Conservation (phyloP, 1,140 invertebrate genomes). For the Ladona fulva region DNA sequence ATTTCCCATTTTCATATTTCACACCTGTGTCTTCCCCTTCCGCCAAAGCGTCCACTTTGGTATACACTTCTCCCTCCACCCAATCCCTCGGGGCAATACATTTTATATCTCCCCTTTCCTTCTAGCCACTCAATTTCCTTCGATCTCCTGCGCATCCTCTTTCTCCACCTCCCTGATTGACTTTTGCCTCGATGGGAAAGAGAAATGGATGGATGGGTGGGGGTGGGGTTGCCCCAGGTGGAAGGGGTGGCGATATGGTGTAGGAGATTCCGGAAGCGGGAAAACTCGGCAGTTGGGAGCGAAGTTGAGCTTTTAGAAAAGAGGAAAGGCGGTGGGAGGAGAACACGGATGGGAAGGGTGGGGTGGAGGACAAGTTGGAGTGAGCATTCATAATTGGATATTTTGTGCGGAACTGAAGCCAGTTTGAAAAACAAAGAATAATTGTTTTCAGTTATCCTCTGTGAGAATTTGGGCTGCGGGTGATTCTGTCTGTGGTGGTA, state of each 20-base stretch:
- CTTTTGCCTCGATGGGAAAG: neutral
- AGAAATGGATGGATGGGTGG: neutral
- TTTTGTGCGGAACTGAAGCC: neutral
- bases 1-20: neutral
- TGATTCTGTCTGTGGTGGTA: too few species aligned
- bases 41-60: neutral
- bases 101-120: neutral
- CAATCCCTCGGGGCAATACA: neutral
- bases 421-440: neutral
- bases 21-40: neutral
- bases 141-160: neutral
- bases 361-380: neutral
- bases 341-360: neutral
- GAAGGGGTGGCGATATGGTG: neutral
- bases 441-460: neutral
- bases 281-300: neutral
- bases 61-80: neutral
- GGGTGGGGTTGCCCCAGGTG: neutral
- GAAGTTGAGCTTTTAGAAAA: neutral
- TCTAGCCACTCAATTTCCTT: constrained; percentile 3
- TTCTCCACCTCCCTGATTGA: neutral
- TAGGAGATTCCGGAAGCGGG: too few species aligned
- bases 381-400: neutral
- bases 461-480: too few species aligned
- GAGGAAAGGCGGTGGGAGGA: neutral